These are phyloP conservation scores for Acestrorhynchus altus DNA, from an alignment of 2,797 vertebrate genomes.

Conservation along the genomic window DNA sequence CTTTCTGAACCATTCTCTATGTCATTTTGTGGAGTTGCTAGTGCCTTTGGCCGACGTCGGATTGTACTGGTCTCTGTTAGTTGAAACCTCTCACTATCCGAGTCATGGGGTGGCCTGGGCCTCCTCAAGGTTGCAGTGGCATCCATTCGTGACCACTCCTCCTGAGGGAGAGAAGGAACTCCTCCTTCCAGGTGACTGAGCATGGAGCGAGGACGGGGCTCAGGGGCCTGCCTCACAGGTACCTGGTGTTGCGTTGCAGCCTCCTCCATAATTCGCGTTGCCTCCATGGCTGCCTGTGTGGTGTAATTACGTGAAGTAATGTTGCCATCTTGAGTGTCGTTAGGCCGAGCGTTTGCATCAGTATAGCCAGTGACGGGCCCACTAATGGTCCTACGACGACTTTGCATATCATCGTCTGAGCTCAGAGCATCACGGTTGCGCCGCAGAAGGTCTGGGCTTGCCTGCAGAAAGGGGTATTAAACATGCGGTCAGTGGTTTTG, in stretches of 20 bases:
- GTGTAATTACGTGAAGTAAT: background rate
- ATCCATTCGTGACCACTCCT: conserved; percentile 80
- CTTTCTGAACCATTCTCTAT: conserved; percentile 49
- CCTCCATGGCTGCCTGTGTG: background rate
- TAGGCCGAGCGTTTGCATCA: conserved; percentile 32
- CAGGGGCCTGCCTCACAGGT: conserved; percentile 66
- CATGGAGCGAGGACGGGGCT: conserved; percentile 76
- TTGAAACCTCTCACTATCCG: conserved; percentile 78
- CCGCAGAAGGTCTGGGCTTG: conserved; percentile 72
- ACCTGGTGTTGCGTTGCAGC: conserved; percentile 38
- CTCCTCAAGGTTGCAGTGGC: conserved; percentile 81
- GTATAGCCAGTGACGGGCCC: conserved; percentile 83
- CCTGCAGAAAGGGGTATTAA: conserved; percentile 61
- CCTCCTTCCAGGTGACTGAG: conserved; percentile 50
- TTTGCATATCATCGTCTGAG: conserved; percentile 86
- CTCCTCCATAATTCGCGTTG: background rate
- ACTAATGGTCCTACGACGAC: conserved; percentile 90
- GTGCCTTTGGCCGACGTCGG: conserved; percentile 81
- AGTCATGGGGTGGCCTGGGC: conserved; percentile 75
- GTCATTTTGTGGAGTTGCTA: conserved; percentile 45
- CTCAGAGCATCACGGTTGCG: conserved; percentile 91
- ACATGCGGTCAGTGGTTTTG: background rate
- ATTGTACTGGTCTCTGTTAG: conserved; percentile 87
- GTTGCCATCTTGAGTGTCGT: background rate
- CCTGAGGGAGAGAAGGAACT: conserved; percentile 60